A percentile compares a stretch with the other conserved stretches of the same genome.
phyloP scores from a whole-genome alignment of 2,797 vertebrate species.

The Clarias pachynema region DNA sequence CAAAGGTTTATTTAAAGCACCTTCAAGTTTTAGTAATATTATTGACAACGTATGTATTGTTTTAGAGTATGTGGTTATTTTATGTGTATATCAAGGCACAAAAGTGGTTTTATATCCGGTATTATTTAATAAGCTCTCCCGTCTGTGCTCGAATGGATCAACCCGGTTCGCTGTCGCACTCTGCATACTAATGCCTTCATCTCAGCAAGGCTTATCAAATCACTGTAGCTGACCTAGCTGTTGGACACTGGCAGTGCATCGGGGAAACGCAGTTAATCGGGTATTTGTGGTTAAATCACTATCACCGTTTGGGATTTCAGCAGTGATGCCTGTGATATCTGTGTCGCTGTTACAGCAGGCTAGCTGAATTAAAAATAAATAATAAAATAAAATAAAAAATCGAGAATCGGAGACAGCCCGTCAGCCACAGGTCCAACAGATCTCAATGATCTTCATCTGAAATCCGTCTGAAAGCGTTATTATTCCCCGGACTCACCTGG shows the following conservation, averaged over 20 bases:
- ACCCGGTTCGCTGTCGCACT: constrained; percentile 46
- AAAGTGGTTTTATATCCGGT: not conserved
- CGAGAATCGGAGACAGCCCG: constrained; percentile 9
- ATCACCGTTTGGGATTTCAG: not conserved
- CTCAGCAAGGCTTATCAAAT: constrained; percentile 29
- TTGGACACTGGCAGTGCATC: not conserved
- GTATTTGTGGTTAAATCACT: not conserved
- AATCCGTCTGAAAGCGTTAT: constrained; percentile 1
- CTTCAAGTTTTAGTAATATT: rapidly evolving
- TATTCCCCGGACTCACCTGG: not conserved
- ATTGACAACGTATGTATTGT: rapidly evolving
- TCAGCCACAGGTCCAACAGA: constrained; percentile 26
- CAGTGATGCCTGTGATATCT: constrained; percentile 13
- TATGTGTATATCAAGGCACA: not conserved
- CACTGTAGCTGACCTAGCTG: not conserved
- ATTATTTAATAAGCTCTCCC: not conserved
- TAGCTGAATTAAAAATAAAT: not conserved
- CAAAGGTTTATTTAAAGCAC: not conserved
- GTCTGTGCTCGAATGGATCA: constrained; percentile 46
- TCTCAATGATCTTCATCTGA: constrained; percentile 10
- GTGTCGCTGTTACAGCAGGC: constrained; percentile 1
- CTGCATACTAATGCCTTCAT: constrained; percentile 54
- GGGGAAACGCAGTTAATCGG: not conserved
- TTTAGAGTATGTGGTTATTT: not conserved
- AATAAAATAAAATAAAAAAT: not conserved